A percentile compares a stretch with the other conserved stretches of the same genome.
Evolutionary conservation across 2,888 invertebrate species (phyloP).

Genomic region (Patella pellucida): DNA sequence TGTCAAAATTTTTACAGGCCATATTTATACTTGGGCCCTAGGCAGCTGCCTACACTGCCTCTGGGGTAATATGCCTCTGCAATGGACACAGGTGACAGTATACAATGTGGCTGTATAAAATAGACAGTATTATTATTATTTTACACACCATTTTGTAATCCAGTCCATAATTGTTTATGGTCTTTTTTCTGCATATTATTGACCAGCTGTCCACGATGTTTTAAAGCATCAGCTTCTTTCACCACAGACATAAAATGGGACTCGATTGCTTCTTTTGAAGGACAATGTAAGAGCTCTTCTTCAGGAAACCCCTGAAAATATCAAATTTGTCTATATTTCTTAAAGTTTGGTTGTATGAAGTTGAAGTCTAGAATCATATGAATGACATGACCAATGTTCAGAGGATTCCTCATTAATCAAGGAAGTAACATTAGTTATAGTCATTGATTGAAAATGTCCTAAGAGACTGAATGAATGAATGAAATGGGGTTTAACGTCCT

Average conservation of each 20-base stretch:
- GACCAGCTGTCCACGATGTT: conserved; percentile 83
- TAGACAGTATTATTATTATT: no score
- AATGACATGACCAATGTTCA: not conserved
- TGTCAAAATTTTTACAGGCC: no score
- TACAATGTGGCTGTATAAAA: no score
- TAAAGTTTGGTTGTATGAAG: not conserved
- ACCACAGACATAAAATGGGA: conserved; percentile 94
- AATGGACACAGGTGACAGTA: no score
- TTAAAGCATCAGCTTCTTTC: conserved; percentile 98
- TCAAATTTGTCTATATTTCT: conserved; percentile 8
- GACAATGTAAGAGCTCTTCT: conserved; percentile 86
- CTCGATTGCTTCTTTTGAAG: conserved; percentile 86
- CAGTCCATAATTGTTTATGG: conserved; percentile 95
- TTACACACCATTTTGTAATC: conserved; percentile 86
- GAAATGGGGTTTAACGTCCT: no score
- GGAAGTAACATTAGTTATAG: not conserved
- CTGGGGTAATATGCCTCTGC: no score
- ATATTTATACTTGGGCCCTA: no score
- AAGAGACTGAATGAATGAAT: no score
- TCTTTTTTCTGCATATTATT: conserved; percentile 83
- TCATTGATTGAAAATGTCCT: no score
- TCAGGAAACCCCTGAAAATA: conserved; percentile 88
- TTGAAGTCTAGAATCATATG: not conserved
- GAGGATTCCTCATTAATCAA: not conserved
- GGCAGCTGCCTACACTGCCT: no score